Percentiles rank a stretch among this genome's conserved stretches.
These are phyloP conservation scores for Erynnis tages DNA, from an alignment of 2,888 invertebrate genomes.

Conservation along the genomic window DNA sequence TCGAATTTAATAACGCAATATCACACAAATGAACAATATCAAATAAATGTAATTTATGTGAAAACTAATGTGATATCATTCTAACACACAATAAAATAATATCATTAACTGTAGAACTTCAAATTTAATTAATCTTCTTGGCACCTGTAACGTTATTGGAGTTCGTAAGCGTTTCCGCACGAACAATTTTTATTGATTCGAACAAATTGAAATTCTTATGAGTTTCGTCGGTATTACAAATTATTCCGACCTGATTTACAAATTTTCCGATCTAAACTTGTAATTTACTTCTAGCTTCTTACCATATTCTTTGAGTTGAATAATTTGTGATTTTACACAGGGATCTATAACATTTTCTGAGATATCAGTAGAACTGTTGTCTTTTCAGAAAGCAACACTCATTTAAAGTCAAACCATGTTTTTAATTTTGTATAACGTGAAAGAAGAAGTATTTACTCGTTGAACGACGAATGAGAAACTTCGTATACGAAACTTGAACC, in stretches of 20 bases:
- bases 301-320: neutral
- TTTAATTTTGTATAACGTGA: neutral
- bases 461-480: slow-evolving; percentile 15
- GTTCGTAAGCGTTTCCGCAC: slow-evolving; percentile 27
- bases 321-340: no score
- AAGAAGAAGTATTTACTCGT: slow-evolving; percentile 1
- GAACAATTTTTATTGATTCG: slow-evolving; percentile 26
- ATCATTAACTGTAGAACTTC: slow-evolving; percentile 10
- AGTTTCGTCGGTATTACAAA: slow-evolving; percentile 12
- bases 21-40: no score
- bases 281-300: neutral
- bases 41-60: no score
- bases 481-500: slow-evolving; percentile 12
- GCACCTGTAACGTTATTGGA: slow-evolving; percentile 26
- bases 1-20: no score
- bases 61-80: neutral
- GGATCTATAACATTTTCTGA: no score
- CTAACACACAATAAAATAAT: slow-evolving; percentile 2
- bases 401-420: no score
- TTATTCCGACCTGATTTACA: slow-evolving; percentile 6
- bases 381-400: no score
- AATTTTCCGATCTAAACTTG: slow-evolving; percentile 2
- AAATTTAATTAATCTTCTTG: slow-evolving; percentile 24
- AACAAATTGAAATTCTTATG: slow-evolving; percentile 25
- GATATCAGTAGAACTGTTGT: no score